These are phyloP conservation scores for Platysteira castanea DNA, from an alignment of 2,113 vertebrate genomes.

Conservation along the genomic window DNA sequence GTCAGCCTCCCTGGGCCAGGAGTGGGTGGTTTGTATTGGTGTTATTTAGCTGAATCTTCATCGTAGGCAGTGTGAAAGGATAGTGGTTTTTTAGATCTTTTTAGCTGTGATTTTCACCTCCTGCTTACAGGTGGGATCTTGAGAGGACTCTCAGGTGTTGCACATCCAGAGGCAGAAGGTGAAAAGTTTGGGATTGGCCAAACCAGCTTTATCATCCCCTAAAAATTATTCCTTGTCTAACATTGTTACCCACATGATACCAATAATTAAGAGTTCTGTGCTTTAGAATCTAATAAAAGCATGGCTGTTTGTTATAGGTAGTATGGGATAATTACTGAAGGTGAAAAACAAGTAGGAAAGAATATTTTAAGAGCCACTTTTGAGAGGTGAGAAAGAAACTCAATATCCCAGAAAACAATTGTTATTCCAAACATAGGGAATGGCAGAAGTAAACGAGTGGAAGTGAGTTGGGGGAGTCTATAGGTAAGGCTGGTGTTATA, in stretches of 20 bases:
- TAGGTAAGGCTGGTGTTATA: background rate
- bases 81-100: accelerated
- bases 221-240: background rate
- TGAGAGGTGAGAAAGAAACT: background rate
- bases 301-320: background rate
- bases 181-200: background rate
- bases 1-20: background rate
- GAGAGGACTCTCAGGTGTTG: background rate
- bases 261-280: accelerated
- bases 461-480: background rate
- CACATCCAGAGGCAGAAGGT: background rate
- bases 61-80: accelerated
- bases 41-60: background rate
- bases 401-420: background rate
- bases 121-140: background rate
- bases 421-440: accelerated
- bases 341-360: background rate
- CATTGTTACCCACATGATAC: accelerated
- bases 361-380: background rate
- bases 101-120: background rate
- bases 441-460: background rate
- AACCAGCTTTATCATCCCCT: background rate
- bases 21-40: background rate
- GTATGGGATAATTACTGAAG: background rate
- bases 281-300: background rate